Base-by-base conservation (phyloP, 2,888 invertebrate species). In the Augiades crinisus region DNA sequence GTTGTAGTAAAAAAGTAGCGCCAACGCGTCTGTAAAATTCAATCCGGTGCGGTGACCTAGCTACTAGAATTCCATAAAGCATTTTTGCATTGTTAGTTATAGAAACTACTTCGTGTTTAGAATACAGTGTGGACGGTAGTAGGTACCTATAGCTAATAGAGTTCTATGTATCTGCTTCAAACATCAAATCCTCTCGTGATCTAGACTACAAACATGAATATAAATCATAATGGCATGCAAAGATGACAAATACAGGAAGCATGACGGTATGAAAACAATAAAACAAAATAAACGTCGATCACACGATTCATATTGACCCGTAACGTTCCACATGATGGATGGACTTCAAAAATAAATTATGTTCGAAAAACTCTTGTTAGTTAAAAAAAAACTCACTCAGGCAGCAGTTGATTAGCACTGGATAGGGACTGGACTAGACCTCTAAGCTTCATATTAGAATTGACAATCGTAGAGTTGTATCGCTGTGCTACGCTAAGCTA, bases 341-440 rank as follows among this genome's bases (percentile, higher is more conserved):
- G 89, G 89, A 89, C 89, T 89, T 89, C 89, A 89, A 89, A 88
- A 89, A 89, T 89, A 89, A 88, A 89, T 85, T 67, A 77, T 78
- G 73, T 77, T 70, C 60, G 60, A 65, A 65, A 69, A 67, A 70
- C 64, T 64, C 30, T 66, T 70, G 85, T 88, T 87, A 87, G 86
- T 87, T 55, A 76, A 83, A 85, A 76, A 83, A 85, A 83, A 85
- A 79, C 87, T 87, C 90, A 90, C 90, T 90, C 90, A 90, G 90
- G 90, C 90, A 90, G 88, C 88, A 82, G 73, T 85, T 75, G 87
- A 86, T 89, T 89, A 89, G 86, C 86, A 83, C 77, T 80, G 77
- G 73, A 70, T 64, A 70, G 70, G 78, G 75, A 67, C 59, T 69
- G 68, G 68, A 65, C 66, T 68, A 68, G 52, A 65, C 66, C 65